phyloP scores from a whole-genome alignment of 2,113 vertebrate genomes.

The Prunella fulvescens region DNA sequence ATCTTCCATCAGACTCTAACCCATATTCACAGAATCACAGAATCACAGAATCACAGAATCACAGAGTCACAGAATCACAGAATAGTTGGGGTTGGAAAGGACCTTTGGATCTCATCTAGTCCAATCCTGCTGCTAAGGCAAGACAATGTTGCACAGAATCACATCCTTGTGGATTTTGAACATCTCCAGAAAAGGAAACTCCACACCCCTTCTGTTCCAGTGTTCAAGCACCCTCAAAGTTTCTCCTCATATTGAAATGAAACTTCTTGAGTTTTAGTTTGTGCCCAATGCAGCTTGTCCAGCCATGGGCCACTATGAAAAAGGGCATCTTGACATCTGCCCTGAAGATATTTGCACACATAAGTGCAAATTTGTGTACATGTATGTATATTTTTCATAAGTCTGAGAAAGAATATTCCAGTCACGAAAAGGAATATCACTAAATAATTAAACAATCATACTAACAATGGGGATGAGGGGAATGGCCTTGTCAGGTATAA shows the following conservation, averaged over 20 bases:
- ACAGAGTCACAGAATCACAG: not conserved
- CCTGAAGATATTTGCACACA: not conserved
- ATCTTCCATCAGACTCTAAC: not conserved
- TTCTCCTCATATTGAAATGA: not conserved
- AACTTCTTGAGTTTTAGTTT: not conserved
- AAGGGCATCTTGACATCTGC: not conserved
- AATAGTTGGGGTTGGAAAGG: not conserved
- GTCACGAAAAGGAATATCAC: not conserved
- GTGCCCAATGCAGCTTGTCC: not conserved
- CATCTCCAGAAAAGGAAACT: not conserved
- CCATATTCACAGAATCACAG: not conserved
- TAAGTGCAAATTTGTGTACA: not conserved
- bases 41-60: not conserved
- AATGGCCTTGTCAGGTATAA: not conserved
- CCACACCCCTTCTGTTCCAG: too few relatives aligned
- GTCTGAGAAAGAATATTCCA: not conserved
- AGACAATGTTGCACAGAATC: not conserved
- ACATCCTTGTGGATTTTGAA: not conserved
- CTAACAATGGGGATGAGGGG: accelerated
- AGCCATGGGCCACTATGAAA: not conserved
- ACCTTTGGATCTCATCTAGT: not conserved
- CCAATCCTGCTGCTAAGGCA: not conserved
- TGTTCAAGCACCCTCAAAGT: not conserved
- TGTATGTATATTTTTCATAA: not conserved
- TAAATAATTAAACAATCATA: not conserved